Conservation (phyloP, 2,888 invertebrate species). For the Dynastes grantii region DNA sequence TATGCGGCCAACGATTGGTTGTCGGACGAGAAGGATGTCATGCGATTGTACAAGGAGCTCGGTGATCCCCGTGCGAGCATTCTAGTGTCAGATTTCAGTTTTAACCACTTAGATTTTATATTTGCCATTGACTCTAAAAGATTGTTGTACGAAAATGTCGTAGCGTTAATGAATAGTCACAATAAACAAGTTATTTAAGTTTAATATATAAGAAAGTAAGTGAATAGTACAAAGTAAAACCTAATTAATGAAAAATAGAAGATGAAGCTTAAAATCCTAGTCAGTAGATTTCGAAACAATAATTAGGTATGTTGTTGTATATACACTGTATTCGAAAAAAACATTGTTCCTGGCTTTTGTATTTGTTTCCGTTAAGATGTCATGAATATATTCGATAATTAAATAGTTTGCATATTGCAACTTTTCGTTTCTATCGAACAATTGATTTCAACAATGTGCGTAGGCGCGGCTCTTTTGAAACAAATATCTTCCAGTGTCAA, state of each 20-base stretch:
- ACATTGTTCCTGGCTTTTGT: no score
- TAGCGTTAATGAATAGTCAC: conserved; percentile 54
- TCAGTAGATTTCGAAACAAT: no score
- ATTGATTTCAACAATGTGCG: no score
- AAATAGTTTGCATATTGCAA: no score
- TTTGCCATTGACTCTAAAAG: conserved; percentile 63
- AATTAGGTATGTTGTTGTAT: no score
- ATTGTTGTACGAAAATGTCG: conserved; percentile 62
- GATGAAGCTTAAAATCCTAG: no score
- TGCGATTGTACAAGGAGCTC: conserved; percentile 56
- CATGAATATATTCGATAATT: no score
- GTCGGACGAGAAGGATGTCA: conserved; percentile 54
- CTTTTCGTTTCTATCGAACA: no score
- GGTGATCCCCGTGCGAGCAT: conserved; percentile 60
- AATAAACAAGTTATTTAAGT: conserved; percentile 68
- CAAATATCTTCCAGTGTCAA: no score
- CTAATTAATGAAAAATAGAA: neutral
- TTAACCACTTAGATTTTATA: conserved; percentile 66
- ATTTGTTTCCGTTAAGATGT: no score
- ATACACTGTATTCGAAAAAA: no score
- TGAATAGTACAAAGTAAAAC: neutral
- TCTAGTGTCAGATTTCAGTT: conserved; percentile 61
- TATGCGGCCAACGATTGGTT: conserved; percentile 59
- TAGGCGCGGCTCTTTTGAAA: no score
- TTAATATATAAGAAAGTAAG: neutral